Evolutionary conservation across 2,113 vertebrate species (phyloP).

Genomic region (Antidorcas marsupialis): DNA sequence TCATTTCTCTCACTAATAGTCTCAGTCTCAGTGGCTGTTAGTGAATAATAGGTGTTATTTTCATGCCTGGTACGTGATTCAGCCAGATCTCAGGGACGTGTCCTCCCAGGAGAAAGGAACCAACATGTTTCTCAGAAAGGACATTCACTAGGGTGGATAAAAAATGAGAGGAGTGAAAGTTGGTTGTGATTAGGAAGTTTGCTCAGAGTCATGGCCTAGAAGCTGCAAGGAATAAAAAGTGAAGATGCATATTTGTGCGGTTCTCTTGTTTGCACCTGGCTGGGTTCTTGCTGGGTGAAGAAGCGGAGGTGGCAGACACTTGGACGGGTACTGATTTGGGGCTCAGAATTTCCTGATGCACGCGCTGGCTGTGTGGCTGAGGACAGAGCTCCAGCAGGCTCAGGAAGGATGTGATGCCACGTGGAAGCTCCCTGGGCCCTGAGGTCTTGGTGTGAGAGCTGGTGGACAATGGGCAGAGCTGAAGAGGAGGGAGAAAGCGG

Average conservation of each 20-base stretch:
- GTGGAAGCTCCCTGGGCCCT: neutral
- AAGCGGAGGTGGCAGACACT: neutral
- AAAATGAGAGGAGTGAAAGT: neutral
- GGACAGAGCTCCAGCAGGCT: too few species aligned
- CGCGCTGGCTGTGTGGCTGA: neutral
- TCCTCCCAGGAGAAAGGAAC: neutral
- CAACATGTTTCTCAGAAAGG: neutral
- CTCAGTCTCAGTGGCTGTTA: neutral
- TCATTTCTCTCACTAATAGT: neutral
- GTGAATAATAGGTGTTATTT: neutral
- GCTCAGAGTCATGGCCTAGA: neutral
- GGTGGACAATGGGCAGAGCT: rapidly evolving
- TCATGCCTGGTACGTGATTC: neutral
- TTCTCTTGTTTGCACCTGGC: neutral
- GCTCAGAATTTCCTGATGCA: neutral
- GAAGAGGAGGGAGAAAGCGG: neutral
- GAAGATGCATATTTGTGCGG: neutral
- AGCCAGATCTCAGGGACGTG: neutral
- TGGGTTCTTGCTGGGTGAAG: too few species aligned
- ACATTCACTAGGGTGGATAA: neutral
- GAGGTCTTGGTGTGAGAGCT: neutral
- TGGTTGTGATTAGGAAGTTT: neutral
- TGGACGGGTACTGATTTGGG: neutral
- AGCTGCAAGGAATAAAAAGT: neutral
- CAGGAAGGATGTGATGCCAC: neutral